A percentile compares a stretch with the other conserved stretches of the same genome.
Conservation (phyloP, 2,113 vertebrate species). For the Oncorhynchus masou region DNA sequence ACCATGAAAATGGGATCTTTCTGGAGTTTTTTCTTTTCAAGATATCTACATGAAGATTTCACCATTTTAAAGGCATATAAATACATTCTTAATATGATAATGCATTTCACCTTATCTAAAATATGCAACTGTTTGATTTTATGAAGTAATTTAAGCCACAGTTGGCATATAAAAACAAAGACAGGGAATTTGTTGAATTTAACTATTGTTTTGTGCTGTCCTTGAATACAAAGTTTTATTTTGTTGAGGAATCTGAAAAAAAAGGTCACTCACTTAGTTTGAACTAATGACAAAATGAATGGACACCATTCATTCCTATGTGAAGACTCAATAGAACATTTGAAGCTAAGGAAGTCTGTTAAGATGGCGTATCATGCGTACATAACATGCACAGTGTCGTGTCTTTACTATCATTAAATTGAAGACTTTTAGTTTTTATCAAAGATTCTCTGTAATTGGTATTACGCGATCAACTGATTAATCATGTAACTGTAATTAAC, state of each 20-base stretch:
- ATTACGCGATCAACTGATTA: too few species aligned
- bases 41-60: background rate
- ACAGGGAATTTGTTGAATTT: background rate
- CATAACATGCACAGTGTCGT: too few species aligned
- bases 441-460: too few species aligned
- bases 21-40: background rate
- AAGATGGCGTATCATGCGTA: too few species aligned
- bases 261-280: background rate
- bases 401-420: too few species aligned
- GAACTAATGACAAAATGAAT: background rate
- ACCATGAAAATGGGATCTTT: background rate
- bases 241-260: background rate
- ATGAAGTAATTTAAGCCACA: background rate
- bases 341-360: too few species aligned
- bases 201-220: background rate
- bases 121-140: background rate
- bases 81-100: background rate
- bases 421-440: too few species aligned
- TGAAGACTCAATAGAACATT: too few species aligned
- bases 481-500: too few species aligned
- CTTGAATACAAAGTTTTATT: slow-evolving; percentile 1
- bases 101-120: background rate
- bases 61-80: background rate
- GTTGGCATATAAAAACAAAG: background rate
- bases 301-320: too few species aligned